Conservation (phyloP, 2,113 vertebrate species). For the Phaetusa simplex region DNA sequence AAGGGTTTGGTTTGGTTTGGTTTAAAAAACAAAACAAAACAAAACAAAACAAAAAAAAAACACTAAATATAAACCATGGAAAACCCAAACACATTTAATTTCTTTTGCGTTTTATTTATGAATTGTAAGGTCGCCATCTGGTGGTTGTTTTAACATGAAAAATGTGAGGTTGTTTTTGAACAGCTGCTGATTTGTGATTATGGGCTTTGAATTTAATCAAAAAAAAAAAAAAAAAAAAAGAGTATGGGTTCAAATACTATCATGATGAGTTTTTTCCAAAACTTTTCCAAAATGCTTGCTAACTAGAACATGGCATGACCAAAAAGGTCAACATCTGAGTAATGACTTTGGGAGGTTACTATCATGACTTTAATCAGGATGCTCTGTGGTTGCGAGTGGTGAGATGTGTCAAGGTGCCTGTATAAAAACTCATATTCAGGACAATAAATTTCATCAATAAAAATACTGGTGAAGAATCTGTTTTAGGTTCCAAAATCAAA, state of each 20-base stretch:
- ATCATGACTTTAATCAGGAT: not conserved
- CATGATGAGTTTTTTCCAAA: not conserved
- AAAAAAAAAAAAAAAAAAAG: not conserved
- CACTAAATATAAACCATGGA: not conserved
- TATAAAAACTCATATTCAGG: not conserved
- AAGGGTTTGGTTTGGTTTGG: not conserved
- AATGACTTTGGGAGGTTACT: not conserved
- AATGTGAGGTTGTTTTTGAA: not conserved
- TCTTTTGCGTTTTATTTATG: not conserved
- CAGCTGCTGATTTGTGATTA: not conserved
- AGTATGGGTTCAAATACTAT: not conserved
- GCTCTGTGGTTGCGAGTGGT: not conserved
- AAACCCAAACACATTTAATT: not conserved
- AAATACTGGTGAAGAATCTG: not conserved
- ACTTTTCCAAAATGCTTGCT: not conserved
- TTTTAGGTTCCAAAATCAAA: not conserved
- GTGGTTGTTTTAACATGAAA: slow-evolving; percentile 20
- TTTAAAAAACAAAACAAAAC: not conserved
- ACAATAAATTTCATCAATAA: not conserved
- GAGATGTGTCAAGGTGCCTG: not conserved
- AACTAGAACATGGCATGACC: not conserved
- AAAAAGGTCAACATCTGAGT: not conserved
- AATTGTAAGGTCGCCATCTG: slow-evolving; percentile 65
- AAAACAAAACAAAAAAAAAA: not conserved
- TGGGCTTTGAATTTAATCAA: not conserved